Evolutionary conservation across 2,888 invertebrate genomes (phyloP).

Genomic region (Agrotis puta): DNA sequence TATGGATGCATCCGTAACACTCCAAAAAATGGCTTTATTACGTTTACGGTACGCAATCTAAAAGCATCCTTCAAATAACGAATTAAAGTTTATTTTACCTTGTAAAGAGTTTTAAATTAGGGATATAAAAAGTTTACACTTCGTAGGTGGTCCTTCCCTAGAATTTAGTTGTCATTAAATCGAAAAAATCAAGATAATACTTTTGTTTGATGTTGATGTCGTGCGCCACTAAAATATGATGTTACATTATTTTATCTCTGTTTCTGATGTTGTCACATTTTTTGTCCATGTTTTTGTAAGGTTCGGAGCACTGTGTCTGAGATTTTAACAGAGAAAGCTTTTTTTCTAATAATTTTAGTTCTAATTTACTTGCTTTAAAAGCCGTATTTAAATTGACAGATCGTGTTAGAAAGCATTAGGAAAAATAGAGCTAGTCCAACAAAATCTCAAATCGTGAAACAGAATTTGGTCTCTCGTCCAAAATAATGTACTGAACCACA

Average conservation of each 20-base stretch:
- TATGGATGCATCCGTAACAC: slow-evolving; percentile 48
- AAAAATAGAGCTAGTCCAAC: background rate
- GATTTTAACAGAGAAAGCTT: slow-evolving; percentile 35
- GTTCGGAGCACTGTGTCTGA: slow-evolving; percentile 22
- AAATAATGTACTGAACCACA: slow-evolving; percentile 4
- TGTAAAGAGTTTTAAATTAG: background rate
- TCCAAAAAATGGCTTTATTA: slow-evolving; percentile 41
- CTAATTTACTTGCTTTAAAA: slow-evolving; percentile 22
- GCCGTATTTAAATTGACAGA: slow-evolving; percentile 6
- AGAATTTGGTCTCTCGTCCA: background rate
- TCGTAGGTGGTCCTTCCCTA: slow-evolving; percentile 68
- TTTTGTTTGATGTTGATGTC: slow-evolving; percentile 63
- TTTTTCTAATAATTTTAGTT: slow-evolving; percentile 13
- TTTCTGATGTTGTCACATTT: slow-evolving; percentile 48
- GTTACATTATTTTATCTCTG: slow-evolving; percentile 61
- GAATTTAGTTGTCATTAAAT: slow-evolving; percentile 64
- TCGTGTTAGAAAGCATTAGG: slow-evolving; percentile 4
- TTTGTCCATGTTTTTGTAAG: slow-evolving; percentile 43
- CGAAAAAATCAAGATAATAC: slow-evolving; percentile 63
- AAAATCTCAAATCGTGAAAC: slow-evolving; percentile 5
- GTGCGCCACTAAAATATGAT: slow-evolving; percentile 56
- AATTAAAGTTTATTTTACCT: slow-evolving; percentile 22
- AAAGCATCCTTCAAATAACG: background rate
- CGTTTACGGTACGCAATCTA: background rate
- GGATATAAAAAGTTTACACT: slow-evolving; percentile 46